phyloP scores from a whole-genome alignment of 2,888 invertebrate genomes.

The Alentia gelatinosa region DNA sequence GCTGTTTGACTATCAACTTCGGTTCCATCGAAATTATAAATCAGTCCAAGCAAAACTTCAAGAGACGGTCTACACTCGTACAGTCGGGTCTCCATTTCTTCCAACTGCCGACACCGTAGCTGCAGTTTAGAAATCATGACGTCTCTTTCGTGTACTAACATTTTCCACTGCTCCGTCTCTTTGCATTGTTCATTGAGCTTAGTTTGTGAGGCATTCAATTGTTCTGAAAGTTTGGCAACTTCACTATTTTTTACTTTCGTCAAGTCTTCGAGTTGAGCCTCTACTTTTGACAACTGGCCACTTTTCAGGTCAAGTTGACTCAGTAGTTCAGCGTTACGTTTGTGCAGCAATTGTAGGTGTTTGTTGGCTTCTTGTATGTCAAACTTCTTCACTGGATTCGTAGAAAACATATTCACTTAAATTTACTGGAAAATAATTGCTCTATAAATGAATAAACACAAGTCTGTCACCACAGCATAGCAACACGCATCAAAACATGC shows the following conservation, averaged over 20 bases:
- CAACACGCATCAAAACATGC: neutral
- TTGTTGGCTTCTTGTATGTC: constrained; percentile 79
- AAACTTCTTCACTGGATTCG: constrained; percentile 60
- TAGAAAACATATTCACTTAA: constrained; percentile 58
- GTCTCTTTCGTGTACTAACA: constrained; percentile 34
- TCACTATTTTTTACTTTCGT: neutral
- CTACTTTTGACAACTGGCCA: constrained; percentile 41
- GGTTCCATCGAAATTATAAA: constrained; percentile 8
- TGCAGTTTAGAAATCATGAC: constrained; percentile 35
- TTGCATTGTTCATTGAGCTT: neutral
- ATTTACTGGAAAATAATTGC: neutral
- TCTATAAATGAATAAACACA: neutral
- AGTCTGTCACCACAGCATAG: constrained; percentile 12
- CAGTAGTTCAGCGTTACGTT: constrained; percentile 76
- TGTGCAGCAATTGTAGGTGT: constrained; percentile 76
- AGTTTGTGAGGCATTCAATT: neutral
- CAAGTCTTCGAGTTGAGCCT: constrained; percentile 10
- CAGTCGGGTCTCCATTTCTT: neutral
- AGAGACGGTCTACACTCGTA: constrained; percentile 39
- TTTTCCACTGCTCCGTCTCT: constrained; percentile 41
- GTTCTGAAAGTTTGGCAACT: neutral
- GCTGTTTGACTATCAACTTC: constrained; percentile 12
- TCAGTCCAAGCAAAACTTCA: constrained; percentile 7
- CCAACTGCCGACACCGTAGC: neutral
- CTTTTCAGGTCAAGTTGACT: constrained; percentile 40